Evolutionary conservation across 2,797 vertebrate species (phyloP).

Genomic region (Meda fulgida): DNA sequence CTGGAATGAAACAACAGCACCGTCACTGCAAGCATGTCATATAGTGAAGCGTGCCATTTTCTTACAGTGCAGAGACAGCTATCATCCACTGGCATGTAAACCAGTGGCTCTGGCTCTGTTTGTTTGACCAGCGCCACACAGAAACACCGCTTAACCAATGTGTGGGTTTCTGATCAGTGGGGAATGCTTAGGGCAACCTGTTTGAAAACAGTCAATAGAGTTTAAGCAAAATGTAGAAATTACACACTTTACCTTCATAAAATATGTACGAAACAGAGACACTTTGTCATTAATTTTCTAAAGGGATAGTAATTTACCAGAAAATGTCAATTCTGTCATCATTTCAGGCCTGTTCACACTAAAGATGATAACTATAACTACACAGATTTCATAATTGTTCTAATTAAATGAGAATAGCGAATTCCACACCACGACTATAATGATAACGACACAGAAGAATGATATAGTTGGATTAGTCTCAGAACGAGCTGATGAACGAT

Average conservation of each 20-base stretch:
- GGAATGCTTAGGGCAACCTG: background rate
- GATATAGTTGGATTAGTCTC: background rate
- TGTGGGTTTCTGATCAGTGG: background rate
- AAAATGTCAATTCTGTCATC: background rate
- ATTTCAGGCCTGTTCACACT: background rate
- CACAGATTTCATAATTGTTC: background rate
- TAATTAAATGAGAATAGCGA: background rate
- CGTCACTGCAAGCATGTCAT: constrained; percentile 5
- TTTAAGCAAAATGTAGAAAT: background rate
- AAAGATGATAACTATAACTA: background rate
- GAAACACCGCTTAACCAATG: background rate
- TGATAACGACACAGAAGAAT: background rate
- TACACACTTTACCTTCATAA: background rate
- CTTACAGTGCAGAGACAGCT: background rate
- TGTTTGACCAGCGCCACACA: background rate
- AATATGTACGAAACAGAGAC: background rate
- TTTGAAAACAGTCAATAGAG: background rate
- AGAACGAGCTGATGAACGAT: background rate
- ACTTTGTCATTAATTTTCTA: background rate
- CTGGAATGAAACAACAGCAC: constrained; percentile 69
- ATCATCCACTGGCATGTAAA: background rate
- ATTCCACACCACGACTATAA: background rate
- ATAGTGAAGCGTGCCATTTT: background rate
- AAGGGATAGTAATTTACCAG: background rate
- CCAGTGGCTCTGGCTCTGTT: background rate